Conservation (phyloP, 1,140 invertebrate species). For the Dendrolimus kikuchii region DNA sequence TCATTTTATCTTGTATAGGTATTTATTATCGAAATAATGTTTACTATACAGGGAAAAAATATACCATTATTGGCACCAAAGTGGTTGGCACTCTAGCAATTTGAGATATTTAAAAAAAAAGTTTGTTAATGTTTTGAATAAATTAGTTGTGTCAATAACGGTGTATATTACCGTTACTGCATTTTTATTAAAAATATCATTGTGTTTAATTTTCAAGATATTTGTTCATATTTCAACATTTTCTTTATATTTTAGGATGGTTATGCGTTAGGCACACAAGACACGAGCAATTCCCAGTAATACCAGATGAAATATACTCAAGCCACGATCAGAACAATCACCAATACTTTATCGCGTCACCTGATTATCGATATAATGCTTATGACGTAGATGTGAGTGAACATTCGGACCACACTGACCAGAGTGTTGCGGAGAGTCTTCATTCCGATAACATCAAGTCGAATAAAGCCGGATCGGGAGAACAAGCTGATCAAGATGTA, state of each 20-base stretch:
- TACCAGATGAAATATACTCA: conserved; percentile 77
- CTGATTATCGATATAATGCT: conserved; percentile 40
- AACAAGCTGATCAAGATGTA: conserved; percentile 39
- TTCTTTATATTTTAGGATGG: conserved; percentile 76
- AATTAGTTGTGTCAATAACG: conserved; percentile 1
- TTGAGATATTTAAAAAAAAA: too few relatives aligned
- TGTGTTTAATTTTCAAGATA: too few relatives aligned
- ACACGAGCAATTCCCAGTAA: conserved; percentile 88
- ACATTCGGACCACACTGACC: conserved; percentile 65
- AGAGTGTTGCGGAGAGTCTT: conserved; percentile 56
- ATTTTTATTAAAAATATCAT: neutral
- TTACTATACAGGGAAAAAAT: too few relatives aligned
- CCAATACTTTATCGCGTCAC: conserved; percentile 37
- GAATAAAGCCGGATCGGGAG: conserved; percentile 27
- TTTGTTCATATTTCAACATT: too few relatives aligned
- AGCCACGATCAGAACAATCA: conserved; percentile 29
- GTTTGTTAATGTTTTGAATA: neutral
- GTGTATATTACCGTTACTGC: neutral
- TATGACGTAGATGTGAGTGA: conserved; percentile 62
- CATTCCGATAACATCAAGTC: conserved; percentile 47
- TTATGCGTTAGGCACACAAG: conserved; percentile 85
- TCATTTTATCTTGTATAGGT: too few relatives aligned
- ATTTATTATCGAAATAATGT: too few relatives aligned
- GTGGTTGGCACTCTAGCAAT: too few relatives aligned
- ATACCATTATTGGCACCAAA: too few relatives aligned